Percentiles rank a stretch among this genome's conserved stretches.
Conservation (phyloP, 1,140 invertebrate genomes). For the Caenorhabditis briggsae region DNA sequence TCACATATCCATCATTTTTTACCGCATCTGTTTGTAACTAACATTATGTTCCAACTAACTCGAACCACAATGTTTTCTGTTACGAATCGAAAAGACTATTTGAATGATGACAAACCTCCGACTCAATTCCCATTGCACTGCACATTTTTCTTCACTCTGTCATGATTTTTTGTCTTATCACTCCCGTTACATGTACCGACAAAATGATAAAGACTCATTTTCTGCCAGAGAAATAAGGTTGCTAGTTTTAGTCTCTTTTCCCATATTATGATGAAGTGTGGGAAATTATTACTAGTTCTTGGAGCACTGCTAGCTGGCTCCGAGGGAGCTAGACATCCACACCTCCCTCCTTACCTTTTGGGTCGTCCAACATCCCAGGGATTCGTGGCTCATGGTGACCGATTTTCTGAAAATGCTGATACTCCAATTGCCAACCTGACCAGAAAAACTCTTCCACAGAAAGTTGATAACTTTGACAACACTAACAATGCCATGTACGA, state of each 20-base stretch:
- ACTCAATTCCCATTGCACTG: background rate
- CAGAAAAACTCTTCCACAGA: background rate
- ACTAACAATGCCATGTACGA: conserved; percentile 5
- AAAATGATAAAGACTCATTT: conserved; percentile 33
- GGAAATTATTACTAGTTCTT: conserved; percentile 10
- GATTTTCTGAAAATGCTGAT: background rate
- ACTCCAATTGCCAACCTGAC: background rate
- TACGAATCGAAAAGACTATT: conserved; percentile 2
- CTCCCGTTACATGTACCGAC: background rate
- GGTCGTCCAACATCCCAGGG: background rate
- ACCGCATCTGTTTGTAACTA: background rate
- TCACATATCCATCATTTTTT: conserved; percentile 21
- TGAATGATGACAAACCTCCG: conserved; percentile 14
- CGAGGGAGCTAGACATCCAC: background rate
- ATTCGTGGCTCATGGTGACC: background rate
- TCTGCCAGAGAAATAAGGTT: conserved; percentile 14
- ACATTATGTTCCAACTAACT: background rate
- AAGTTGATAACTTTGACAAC: conserved; percentile 29
- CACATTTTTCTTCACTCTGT: conserved; percentile 39
- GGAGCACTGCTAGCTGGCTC: background rate
- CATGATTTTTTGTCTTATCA: conserved; percentile 48
- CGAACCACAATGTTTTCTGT: background rate
- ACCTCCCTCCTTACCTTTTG: background rate
- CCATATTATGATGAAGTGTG: background rate
- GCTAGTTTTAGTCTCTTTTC: conserved; percentile 11